Conservation (phyloP, 1,140 invertebrate genomes). For the Coelopa frigida region DNA sequence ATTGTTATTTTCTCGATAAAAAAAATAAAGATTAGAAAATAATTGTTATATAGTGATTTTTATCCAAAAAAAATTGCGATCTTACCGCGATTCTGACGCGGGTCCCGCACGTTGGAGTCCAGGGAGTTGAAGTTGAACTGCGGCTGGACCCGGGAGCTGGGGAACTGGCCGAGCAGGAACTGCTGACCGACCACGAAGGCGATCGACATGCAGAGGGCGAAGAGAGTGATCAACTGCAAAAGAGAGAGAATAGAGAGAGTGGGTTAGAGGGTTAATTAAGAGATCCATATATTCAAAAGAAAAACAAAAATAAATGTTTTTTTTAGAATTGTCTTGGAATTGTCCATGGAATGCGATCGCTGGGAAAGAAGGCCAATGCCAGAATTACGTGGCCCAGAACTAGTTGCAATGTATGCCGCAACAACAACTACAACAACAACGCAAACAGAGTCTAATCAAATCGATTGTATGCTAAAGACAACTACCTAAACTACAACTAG, state of each 20-base stretch:
- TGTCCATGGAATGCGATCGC: too few species aligned
- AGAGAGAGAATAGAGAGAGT: conserved; percentile 10
- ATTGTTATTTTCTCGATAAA: not conserved
- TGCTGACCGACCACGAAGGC: conserved; percentile 35
- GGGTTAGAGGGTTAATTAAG: too few species aligned
- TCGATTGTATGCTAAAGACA: too few species aligned
- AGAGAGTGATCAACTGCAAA: conserved; percentile 36
- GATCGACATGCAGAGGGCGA: conserved; percentile 34
- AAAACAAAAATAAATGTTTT: conserved; percentile 7
- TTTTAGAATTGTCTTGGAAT: too few species aligned
- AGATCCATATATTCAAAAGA: too few species aligned
- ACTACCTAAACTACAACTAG: too few species aligned
- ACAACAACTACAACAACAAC: too few species aligned
- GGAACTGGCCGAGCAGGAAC: conserved; percentile 35
- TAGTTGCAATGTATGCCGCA: too few species aligned
- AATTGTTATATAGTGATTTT: not conserved
- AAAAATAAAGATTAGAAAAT: too few species aligned
- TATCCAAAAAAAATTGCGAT: not conserved
- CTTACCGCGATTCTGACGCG: conserved; percentile 40
- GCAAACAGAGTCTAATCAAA: too few species aligned
- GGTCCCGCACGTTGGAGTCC: conserved; percentile 24
- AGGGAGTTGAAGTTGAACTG: conserved; percentile 30
- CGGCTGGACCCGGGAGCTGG: conserved; percentile 12
- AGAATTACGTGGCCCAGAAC: too few species aligned
- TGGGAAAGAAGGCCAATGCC: too few species aligned